Percentiles rank a stretch among this genome's conserved stretches.
Evolutionary conservation across 2,797 vertebrate species (phyloP).

Genomic region (Lutjanus campechanus): DNA sequence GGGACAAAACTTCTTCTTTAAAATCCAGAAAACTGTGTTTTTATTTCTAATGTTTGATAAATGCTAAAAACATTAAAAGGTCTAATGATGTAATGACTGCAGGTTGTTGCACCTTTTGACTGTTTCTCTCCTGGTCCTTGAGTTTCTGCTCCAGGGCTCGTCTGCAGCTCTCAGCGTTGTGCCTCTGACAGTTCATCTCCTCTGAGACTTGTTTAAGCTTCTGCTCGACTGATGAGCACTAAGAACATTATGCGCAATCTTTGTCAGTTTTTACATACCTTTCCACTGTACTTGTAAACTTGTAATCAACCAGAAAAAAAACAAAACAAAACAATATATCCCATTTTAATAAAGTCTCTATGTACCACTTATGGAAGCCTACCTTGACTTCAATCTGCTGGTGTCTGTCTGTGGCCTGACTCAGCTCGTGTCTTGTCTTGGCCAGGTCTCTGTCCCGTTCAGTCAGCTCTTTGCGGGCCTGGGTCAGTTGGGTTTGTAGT

Average conservation of each 20-base stretch:
- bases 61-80: neutral
- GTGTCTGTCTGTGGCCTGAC: conserved; percentile 81
- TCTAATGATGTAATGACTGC: neutral
- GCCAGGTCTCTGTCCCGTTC: conserved; percentile 89
- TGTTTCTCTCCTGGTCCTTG: conserved; percentile 91
- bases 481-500: conserved; percentile 87
- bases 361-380: conserved; percentile 18
- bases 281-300: neutral
- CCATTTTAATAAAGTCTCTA: neutral
- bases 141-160: conserved; percentile 91
- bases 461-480: conserved; percentile 85
- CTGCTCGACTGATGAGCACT: conserved; percentile 89
- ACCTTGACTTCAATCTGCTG: conserved; percentile 90
- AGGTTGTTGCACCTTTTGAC: conserved; percentile 87
- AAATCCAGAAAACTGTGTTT: neutral
- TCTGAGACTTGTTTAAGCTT: conserved; percentile 92
- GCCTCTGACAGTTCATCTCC: conserved; percentile 92
- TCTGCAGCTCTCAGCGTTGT: conserved; percentile 91
- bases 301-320: neutral
- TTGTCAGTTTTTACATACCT: neutral
- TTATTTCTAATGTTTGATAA: neutral
- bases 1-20: neutral
- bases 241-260: conserved; percentile 27
- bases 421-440: conserved; percentile 88
- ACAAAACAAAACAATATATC: neutral